A percentile compares a stretch with the other conserved stretches of the same genome.
Evolutionary conservation across 1,140 invertebrate species (phyloP).

Genomic region (Monomorium pharaonis): DNA sequence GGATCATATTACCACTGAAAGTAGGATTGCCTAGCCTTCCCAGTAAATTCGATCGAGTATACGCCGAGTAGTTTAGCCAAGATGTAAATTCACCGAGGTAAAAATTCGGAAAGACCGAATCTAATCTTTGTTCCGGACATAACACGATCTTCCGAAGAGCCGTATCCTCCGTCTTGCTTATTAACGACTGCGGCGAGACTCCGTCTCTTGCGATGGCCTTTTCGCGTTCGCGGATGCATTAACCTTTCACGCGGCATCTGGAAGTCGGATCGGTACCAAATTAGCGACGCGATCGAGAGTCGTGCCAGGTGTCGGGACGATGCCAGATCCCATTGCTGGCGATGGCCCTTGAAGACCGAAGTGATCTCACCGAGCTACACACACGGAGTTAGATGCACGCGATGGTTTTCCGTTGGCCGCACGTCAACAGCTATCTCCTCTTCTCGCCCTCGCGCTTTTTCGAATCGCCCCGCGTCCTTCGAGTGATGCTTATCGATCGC

Average conservation of each 20-base stretch:
- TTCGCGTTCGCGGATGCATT: slow-evolving; percentile 10
- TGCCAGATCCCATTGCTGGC: slow-evolving; percentile 12
- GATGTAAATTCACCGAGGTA: not conserved
- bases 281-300: slow-evolving; percentile 64
- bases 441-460: slow-evolving; percentile 69
- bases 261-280: slow-evolving; percentile 54
- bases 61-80: not conserved
- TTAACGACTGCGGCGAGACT: slow-evolving; percentile 4
- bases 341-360: slow-evolving; percentile 34
- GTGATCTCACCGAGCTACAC: slow-evolving; percentile 6
- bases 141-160: not conserved
- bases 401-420: slow-evolving; percentile 75
- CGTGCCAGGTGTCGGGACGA: slow-evolving; percentile 46
- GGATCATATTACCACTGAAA: not conserved
- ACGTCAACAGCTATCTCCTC: slow-evolving; percentile 79
- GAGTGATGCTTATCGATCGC: slow-evolving; percentile 79
- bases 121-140: slow-evolving; percentile 1
- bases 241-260: slow-evolving; percentile 22
- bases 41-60: not conserved
- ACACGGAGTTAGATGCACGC: slow-evolving; percentile 69
- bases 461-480: slow-evolving; percentile 56
- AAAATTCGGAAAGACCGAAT: not conserved
- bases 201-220: slow-evolving; percentile 13
- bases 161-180: slow-evolving; percentile 38
- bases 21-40: not conserved